Conservation (phyloP, 2,797 vertebrate species). For the Taeniopygia guttata region DNA sequence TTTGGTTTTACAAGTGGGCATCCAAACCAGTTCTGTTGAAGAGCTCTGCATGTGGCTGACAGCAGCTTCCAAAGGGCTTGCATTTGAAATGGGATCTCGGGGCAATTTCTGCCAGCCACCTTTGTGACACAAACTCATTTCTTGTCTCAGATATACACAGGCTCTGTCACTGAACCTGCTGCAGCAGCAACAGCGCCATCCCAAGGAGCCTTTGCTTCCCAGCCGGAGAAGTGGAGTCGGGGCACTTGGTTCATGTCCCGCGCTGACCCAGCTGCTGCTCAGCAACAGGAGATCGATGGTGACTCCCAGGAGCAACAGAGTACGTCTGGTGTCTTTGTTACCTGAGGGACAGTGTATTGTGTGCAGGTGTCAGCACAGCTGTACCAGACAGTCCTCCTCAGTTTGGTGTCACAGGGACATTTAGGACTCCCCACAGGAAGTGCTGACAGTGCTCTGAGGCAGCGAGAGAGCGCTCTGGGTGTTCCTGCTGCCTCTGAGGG, state of each 20-base stretch:
- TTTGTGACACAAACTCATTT: background rate
- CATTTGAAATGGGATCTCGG: background rate
- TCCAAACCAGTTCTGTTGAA: background rate
- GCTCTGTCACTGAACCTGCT: slow-evolving; percentile 80
- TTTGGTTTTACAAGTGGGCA: background rate
- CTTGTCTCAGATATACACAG: slow-evolving; percentile 86
- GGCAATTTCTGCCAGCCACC: background rate
- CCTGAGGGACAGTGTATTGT: background rate
- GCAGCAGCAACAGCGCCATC: background rate
- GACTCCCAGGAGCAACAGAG: slow-evolving; percentile 86
- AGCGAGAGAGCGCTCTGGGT: background rate
- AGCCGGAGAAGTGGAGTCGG: too few relatives aligned
- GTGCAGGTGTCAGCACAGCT: rapidly evolving
- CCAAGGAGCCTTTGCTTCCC: too few relatives aligned
- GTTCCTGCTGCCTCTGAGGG: background rate
- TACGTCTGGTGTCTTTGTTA: slow-evolving; percentile 65
- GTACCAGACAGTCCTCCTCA: background rate
- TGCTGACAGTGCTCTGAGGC: background rate
- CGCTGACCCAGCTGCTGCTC: background rate
- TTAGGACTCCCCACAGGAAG: background rate
- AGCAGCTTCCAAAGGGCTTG: background rate
- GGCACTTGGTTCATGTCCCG: too few relatives aligned
- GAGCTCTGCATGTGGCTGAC: background rate
- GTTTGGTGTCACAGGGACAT: background rate
- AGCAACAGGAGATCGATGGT: background rate